Evolutionary conservation across 2,888 invertebrate species (phyloP).

Genomic region (Pollenia angustigena): DNA sequence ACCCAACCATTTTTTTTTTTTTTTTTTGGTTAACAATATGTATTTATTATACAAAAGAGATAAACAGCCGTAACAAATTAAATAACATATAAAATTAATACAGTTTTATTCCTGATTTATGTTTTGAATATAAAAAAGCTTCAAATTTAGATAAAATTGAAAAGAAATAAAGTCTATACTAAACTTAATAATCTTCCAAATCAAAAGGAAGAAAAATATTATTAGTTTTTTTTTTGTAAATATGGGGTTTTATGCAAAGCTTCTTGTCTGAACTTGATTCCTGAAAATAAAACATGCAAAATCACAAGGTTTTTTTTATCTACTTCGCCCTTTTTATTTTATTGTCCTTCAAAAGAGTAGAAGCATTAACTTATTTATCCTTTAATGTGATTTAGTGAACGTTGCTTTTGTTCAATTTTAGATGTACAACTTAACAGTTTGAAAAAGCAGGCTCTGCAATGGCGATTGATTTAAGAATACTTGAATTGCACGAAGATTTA

Average conservation of each 20-base stretch:
- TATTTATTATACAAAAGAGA: background rate
- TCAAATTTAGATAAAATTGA: background rate
- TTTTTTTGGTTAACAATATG: background rate
- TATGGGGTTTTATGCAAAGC: background rate
- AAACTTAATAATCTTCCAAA: conserved; percentile 31
- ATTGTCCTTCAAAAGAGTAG: conserved; percentile 1
- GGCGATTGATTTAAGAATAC: too few relatives aligned
- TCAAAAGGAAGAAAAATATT: background rate
- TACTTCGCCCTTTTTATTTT: conserved; percentile 7
- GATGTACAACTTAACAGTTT: background rate
- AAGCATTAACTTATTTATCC: background rate
- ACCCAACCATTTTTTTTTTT: background rate
- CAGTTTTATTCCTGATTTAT: conserved; percentile 13
- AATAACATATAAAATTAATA: conserved; percentile 22
- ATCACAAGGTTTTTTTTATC: background rate
- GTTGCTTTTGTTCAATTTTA: background rate
- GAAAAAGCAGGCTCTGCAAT: too few relatives aligned
- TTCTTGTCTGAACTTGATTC: background rate
- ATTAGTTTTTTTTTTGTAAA: background rate
- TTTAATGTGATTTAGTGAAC: background rate
- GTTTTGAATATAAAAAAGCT: conserved; percentile 15
- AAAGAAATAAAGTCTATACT: conserved; percentile 6
- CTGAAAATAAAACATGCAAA: background rate
- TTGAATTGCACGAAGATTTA: too few relatives aligned
- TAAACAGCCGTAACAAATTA: conserved; percentile 11